Percentiles rank a stretch among this genome's conserved stretches.
Conservation (phyloP, 2,888 invertebrate genomes). For the Archips xylosteana region DNA sequence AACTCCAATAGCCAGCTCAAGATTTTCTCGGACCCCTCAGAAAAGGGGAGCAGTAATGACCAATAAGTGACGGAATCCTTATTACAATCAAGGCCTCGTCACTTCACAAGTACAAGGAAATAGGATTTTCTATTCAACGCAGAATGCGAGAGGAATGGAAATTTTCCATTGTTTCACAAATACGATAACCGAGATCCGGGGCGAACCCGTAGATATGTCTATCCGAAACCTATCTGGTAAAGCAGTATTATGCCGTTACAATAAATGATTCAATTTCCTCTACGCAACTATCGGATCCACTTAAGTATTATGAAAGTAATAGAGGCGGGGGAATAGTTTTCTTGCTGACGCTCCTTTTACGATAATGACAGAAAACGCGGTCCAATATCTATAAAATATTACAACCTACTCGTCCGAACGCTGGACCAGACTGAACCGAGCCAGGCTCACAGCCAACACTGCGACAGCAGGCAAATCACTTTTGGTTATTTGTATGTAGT, state of each 20-base stretch:
- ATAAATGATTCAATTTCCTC: conserved; percentile 85
- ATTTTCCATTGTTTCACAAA: conserved; percentile 42
- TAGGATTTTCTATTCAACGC: conserved; percentile 37
- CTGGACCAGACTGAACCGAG: conserved; percentile 50
- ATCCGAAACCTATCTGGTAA: conserved; percentile 77
- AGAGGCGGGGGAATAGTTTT: conserved; percentile 82
- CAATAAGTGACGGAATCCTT: conserved; percentile 40
- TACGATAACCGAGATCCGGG: conserved; percentile 35
- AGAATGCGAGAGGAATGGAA: conserved; percentile 38
- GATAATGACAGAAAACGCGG: conserved; percentile 83
- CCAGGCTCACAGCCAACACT: conserved; percentile 9
- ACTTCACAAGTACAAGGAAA: conserved; percentile 35
- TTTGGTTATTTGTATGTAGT: background rate
- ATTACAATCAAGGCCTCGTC: conserved; percentile 39
- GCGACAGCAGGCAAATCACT: conserved; percentile 15
- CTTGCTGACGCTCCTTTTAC: conserved; percentile 84
- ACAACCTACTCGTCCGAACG: conserved; percentile 59
- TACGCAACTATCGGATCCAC: conserved; percentile 82
- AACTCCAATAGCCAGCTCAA: conserved; percentile 3
- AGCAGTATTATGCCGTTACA: conserved; percentile 79
- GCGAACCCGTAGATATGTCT: conserved; percentile 40
- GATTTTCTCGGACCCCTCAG: conserved; percentile 7
- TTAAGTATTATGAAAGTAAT: conserved; percentile 85
- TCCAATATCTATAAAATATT: conserved; percentile 84
- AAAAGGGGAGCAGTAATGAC: conserved; percentile 33